Evolutionary conservation across 2,113 vertebrate species (phyloP).

Genomic region (Apteryx owenii): DNA sequence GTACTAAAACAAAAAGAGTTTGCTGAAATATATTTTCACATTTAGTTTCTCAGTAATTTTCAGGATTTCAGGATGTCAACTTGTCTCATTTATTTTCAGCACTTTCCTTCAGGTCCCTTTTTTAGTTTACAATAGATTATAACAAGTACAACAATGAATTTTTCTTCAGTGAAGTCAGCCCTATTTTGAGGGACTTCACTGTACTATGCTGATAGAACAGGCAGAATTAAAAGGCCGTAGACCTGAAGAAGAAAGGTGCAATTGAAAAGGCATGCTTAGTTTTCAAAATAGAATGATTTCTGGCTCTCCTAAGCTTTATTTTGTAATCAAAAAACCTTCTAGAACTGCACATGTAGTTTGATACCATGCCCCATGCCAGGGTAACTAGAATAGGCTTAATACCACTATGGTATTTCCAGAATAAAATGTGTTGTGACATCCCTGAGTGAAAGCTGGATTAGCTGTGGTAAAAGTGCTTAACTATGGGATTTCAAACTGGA

Average conservation of each 20-base stretch:
- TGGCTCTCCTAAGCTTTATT: neutral
- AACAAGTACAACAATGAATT: neutral
- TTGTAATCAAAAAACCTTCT: neutral
- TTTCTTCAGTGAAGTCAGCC: neutral
- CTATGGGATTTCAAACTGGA: neutral
- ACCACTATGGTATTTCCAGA: neutral
- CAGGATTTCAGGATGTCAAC: neutral
- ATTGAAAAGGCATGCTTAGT: neutral
- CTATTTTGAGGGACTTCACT: neutral
- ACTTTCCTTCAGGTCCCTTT: neutral
- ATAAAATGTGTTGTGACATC: neutral
- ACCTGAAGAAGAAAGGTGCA: neutral
- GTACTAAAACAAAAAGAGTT: slow-evolving; percentile 79
- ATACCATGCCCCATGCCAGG: neutral
- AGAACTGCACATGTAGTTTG: neutral
- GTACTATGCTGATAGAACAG: neutral
- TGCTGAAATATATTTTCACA: neutral
- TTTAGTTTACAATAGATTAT: neutral
- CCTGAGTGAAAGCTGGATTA: neutral
- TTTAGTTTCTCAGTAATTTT: neutral
- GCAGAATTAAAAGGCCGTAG: neutral
- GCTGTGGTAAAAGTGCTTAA: neutral
- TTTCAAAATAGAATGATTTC: neutral
- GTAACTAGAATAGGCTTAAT: neutral
- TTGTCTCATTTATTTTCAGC: neutral